Percentiles rank a stretch among this genome's conserved stretches.
Evolutionary conservation across 2,113 vertebrate genomes (phyloP).

Genomic region (Peromyscus californicus): DNA sequence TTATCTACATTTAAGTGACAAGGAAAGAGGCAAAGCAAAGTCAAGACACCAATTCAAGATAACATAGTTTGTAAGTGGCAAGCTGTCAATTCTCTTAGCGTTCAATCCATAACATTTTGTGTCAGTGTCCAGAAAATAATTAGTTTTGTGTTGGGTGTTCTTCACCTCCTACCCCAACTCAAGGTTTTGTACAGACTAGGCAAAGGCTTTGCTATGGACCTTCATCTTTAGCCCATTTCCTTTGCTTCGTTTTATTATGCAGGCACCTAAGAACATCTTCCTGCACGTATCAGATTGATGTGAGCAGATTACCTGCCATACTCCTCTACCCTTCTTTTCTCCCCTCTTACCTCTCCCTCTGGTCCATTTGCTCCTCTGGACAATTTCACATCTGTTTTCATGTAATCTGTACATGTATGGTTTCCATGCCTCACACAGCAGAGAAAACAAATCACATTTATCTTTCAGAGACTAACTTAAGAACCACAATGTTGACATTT

Average conservation of each 20-base stretch:
- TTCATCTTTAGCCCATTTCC: neutral
- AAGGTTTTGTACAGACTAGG: neutral
- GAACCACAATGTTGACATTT: neutral
- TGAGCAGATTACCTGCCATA: neutral
- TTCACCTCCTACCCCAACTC: neutral
- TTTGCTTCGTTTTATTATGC: neutral
- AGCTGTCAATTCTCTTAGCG: neutral
- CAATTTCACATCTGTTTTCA: neutral
- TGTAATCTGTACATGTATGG: neutral
- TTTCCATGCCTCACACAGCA: neutral
- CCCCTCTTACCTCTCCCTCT: too few relatives aligned
- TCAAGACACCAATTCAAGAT: neutral
- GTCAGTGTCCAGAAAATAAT: neutral
- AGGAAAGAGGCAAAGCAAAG: neutral
- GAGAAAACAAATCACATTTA: neutral
- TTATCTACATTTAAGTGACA: neutral
- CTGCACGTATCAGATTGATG: neutral
- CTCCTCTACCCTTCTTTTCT: neutral
- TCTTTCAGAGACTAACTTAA: neutral
- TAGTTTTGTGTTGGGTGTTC: neutral
- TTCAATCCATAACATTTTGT: slow-evolving; percentile 14
- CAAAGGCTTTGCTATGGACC: neutral
- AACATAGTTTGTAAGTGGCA: neutral
- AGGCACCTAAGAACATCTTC: neutral
- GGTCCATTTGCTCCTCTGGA: neutral